Base-by-base conservation (phyloP, 2,888 invertebrate species). In the Yponomeuta malinellus region DNA sequence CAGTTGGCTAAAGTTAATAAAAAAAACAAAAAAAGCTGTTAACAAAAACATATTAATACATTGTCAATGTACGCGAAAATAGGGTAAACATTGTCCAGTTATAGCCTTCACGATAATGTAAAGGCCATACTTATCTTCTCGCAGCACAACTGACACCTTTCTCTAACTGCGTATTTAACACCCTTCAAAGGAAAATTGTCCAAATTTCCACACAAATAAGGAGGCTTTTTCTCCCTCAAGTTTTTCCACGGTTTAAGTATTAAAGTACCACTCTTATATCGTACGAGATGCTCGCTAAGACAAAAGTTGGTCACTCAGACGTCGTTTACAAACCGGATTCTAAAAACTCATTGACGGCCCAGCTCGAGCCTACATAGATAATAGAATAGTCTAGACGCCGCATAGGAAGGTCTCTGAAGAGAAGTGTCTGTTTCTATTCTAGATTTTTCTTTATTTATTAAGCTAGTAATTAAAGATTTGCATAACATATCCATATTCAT, bases 231-330 rank as follows among this genome's bases (percentile, higher is more conserved):
- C 52, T 12, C 5, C 52, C 12, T 59, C 12, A 59, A 59, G 52
- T 59, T 59, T 59, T 59, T 59, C 15, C 52, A 59, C 12, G 2
- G 52, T 59, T 59, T 59, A 15, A 15, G 52, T 59, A 8, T 59
- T 59, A 15, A 59, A 59, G 52, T 3, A 15, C 15, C 52, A 59
- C 64, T 64, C n/a, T 78, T 81, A 82, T 81, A 83, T 82, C 79
- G 80, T 80, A 85, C 76, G 79, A 81, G 79, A 78, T 78, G 78
- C 75, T 77, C 78, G 79, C 79, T 83, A 78, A 84, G 83, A 86
- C 84, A 85, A 85, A 86, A 86, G 87, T 86, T 85, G 86, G 84
- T 78, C 85, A 79, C 78, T 74, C 81, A 78, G 81, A 80, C 67
- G 33, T 43, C 83, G 81, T 82, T 74, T 81, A 82, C 78, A 82